Conservation (phyloP, 2,113 vertebrate genomes). For the Microcebus griseorufus region DNA sequence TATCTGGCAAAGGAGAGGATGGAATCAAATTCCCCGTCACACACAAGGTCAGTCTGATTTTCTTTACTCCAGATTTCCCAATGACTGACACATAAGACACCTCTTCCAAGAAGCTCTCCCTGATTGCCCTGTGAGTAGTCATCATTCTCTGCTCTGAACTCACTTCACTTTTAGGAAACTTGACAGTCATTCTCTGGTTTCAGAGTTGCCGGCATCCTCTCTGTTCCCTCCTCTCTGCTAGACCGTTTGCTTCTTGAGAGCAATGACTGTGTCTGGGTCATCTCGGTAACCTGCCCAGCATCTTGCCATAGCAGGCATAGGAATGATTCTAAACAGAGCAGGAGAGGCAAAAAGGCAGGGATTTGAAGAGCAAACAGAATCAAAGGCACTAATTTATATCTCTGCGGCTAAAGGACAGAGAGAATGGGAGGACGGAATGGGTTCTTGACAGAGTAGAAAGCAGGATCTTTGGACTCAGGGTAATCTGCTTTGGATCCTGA, state of each 20-base stretch:
- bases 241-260: background rate
- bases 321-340: background rate
- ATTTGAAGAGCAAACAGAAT: background rate
- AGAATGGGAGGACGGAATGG: background rate
- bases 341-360: background rate
- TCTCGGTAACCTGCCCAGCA: background rate
- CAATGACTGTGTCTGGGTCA: background rate
- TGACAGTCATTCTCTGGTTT: background rate
- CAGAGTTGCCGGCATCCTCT: background rate
- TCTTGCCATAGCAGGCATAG: background rate
- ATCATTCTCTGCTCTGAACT: background rate
- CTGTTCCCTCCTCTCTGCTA: background rate
- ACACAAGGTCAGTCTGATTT: background rate
- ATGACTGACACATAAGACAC: background rate
- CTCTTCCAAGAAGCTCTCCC: background rate
- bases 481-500: constrained; percentile 28
- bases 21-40: background rate
- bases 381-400: background rate
- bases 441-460: background rate
- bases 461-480: background rate
- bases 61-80: background rate
- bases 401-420: background rate
- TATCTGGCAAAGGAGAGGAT: background rate
- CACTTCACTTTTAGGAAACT: background rate
- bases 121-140: background rate